Conservation (phyloP, 2,797 vertebrate species). For the Anisognathus igniventris region DNA sequence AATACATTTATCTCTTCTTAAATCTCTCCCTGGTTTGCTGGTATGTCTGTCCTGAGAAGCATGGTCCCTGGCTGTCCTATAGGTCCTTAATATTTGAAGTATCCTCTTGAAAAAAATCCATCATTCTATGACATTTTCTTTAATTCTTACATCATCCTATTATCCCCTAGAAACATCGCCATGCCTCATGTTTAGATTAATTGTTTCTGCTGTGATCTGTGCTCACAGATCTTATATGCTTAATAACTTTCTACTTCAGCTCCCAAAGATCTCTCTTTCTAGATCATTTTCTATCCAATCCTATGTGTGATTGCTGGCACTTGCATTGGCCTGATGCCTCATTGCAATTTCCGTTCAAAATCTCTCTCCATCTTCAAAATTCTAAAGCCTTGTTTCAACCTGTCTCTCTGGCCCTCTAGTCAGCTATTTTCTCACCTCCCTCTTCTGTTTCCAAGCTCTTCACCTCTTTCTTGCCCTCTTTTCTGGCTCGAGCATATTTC, state of each 20-base stretch:
- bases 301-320: background rate
- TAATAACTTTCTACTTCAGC: background rate
- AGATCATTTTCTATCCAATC: background rate
- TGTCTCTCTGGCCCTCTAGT: constrained; percentile 1
- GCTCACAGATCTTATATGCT: background rate
- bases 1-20: background rate
- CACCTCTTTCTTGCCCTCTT: constrained; percentile 51
- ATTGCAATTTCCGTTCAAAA: background rate
- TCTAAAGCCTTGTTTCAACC: background rate
- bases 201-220: background rate
- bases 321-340: background rate
- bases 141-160: background rate
- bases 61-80: background rate
- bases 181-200: background rate
- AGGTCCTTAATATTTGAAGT: background rate
- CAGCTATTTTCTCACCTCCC: background rate
- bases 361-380: background rate
- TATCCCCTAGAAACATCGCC: background rate
- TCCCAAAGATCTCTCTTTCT: background rate
- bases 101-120: background rate
- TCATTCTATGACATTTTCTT: background rate
- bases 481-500: constrained; percentile 40
- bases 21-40: background rate
- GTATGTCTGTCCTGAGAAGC: background rate
- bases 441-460: constrained; percentile 28